Base-by-base conservation (phyloP, 2,797 vertebrate species). In the Carapus acus region DNA sequence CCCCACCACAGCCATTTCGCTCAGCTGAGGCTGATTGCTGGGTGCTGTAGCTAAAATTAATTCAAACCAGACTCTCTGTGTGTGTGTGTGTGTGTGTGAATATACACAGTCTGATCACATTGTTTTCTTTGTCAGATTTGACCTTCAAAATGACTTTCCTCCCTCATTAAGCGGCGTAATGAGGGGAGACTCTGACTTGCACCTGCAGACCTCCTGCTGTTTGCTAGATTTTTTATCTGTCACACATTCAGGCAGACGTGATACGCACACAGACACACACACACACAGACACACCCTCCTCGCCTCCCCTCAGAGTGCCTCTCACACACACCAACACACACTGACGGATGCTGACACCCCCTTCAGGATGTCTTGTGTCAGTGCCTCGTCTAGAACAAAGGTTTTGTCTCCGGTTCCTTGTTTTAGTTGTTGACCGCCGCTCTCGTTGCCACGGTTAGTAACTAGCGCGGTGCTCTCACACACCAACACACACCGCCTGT, bases 91-190 rank as follows among this genome's bases (percentile, higher is more conserved):
- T 11, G 49, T 51, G 31, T 24, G 18, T 44, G 11, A 6, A n/a
- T n/a, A n/a, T n/a, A n/a, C n/a, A 39, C 44, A 20, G 22, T 6
- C 9, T n/a, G 15, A 50, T n/a, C n/a, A n/a, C 3, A 17, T 36
- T 4, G 29, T 39, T 34, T 29, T 21, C 21, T 14, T 52, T 58
- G 29, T 24, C 48, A 33, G 43, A 52, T 67, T 70, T 57, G 69
- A 67, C 60, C 71, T 62, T 51, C 42, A 65, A 54, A 72, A 61
- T 17, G 62, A 72, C 73, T 73, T 74, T 69, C 41, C 33, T 62
- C 59, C 66, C 63, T 44, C 63, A 76, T 79, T 79, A 81, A 77
- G 67, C 73, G 50, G 74, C 67, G 77, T 77, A 79, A 82, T 83
- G 74, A 63, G 65, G 52, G 69, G 66, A 53, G 63, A 67, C 70